These are phyloP conservation scores for Holocentrus rufus DNA, from an alignment of 2,797 vertebrate species.

Conservation along the genomic window DNA sequence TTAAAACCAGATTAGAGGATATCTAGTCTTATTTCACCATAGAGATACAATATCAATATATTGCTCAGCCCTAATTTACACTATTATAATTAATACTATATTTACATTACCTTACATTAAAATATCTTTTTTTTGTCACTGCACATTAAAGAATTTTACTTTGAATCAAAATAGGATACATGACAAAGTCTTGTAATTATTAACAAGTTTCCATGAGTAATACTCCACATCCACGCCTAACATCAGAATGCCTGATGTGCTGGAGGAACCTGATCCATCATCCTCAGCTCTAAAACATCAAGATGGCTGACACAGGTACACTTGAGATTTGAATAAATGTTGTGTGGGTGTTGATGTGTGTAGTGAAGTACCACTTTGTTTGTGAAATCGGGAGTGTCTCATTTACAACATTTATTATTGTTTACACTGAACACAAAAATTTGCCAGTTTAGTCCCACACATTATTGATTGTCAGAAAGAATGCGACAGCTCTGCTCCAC, in stretches of 20 bases:
- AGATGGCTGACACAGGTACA: neutral
- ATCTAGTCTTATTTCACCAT: too few relatives aligned
- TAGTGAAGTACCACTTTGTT: neutral
- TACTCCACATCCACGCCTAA: slow-evolving; percentile 1
- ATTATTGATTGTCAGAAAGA: neutral
- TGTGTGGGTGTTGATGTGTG: neutral
- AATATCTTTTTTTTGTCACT: too few relatives aligned
- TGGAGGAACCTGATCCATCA: neutral
- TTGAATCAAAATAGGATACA: neutral
- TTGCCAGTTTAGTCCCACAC: neutral
- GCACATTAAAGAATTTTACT: neutral
- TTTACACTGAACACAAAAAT: neutral
- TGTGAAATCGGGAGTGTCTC: neutral
- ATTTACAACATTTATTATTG: neutral
- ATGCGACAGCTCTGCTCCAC: neutral
- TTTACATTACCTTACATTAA: too few relatives aligned
- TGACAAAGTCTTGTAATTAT: neutral
- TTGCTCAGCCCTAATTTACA: too few relatives aligned
- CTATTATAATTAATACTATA: too few relatives aligned
- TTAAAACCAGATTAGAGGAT: too few relatives aligned
- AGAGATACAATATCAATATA: too few relatives aligned
- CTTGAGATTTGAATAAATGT: slow-evolving; percentile 6
- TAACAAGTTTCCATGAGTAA: neutral
- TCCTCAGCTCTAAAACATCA: neutral
- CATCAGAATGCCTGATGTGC: neutral